Evolutionary conservation across 1,140 invertebrate species (phyloP).

Genomic region (Pararge aegeria): DNA sequence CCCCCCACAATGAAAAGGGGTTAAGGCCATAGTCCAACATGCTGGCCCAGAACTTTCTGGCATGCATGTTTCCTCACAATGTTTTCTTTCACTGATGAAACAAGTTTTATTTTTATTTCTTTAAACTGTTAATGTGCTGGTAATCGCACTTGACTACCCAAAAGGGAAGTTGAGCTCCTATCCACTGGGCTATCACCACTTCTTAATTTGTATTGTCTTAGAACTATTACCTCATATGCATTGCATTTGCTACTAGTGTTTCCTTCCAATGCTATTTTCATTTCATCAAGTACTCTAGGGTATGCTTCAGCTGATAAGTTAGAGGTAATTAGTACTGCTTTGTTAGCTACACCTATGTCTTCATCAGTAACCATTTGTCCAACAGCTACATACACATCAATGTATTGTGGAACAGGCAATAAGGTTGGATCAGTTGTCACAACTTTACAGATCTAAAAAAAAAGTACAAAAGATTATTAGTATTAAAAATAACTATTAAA

Average conservation of each 20-base stretch:
- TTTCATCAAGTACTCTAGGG: constrained; percentile 70
- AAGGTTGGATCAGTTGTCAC: constrained; percentile 49
- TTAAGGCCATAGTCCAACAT: too few species aligned
- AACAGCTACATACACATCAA: constrained; percentile 78
- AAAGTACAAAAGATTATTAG: constrained; percentile 7
- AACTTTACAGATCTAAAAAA: constrained; percentile 62
- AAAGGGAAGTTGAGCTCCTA: too few species aligned
- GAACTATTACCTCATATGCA: constrained; percentile 80
- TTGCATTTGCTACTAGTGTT: constrained; percentile 81
- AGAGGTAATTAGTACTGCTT: constrained; percentile 80
- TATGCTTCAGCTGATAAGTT: constrained; percentile 75
- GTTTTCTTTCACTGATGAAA: too few species aligned
- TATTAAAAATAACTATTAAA: constrained; percentile 17
- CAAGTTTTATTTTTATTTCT: too few species aligned
- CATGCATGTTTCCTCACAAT: too few species aligned
- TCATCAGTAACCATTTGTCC: constrained; percentile 81
- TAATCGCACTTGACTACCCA: too few species aligned
- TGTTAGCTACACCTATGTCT: constrained; percentile 81
- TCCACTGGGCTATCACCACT: too few species aligned
- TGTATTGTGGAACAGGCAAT: constrained; percentile 73
- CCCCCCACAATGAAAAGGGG: too few species aligned
- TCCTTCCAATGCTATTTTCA: constrained; percentile 75
- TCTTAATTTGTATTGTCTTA: too few species aligned
- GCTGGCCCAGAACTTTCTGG: too few species aligned
- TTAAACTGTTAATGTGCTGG: too few species aligned